Base-by-base conservation (phyloP, 2,113 vertebrate genomes). In the Dipodomys merriami region DNA sequence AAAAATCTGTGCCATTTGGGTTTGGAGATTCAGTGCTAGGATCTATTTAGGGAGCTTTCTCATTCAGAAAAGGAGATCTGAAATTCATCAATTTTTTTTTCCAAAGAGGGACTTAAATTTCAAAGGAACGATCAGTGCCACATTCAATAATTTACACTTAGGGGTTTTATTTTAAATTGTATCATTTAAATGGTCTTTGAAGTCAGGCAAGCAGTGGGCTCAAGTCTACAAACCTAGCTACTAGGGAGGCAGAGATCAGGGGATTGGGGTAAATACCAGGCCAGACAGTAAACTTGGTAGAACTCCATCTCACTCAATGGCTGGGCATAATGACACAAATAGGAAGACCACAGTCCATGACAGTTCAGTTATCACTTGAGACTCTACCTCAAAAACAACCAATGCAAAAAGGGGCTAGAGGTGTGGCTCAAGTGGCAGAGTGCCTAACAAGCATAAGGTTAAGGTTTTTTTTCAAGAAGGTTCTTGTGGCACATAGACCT, bases 31-130 rank as follows among this genome's bases (percentile, higher is more conserved):
- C 46, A 35, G 33, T 30, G 77, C 30, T 77, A 49, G 9, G 29
- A 23, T 49, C 33, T 44, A 62, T 39, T 39, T 64, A 53, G 46
- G 15, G 64, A 33, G 22, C 2, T 82, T 86, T 27, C 30, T 77
- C 68, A 72, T 73, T 7, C 39, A 86, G 68, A 71, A 33, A 64
- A 4, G 4, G 1, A 94, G 53, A 72, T 53, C 10, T 35, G 25
- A 84, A 64, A 68, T 4, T 44, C 3, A 27, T 81, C 29, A 64
- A 30, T 30, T 65, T 19, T 39, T n/a, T 93, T 80, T 69, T 33
- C 65, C 83, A 93, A 80, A 89, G 27, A 29, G 30, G 68, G 46
- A 88, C 73, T 85, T 60, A 82, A 65, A 83, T 83, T 76, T 74
- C 71, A 89, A 71, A 44, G 64, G 49, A 83, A 84, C 76, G 27